Base-by-base conservation (phyloP, 1,140 invertebrate species). In the Notospermus geniculatus region DNA sequence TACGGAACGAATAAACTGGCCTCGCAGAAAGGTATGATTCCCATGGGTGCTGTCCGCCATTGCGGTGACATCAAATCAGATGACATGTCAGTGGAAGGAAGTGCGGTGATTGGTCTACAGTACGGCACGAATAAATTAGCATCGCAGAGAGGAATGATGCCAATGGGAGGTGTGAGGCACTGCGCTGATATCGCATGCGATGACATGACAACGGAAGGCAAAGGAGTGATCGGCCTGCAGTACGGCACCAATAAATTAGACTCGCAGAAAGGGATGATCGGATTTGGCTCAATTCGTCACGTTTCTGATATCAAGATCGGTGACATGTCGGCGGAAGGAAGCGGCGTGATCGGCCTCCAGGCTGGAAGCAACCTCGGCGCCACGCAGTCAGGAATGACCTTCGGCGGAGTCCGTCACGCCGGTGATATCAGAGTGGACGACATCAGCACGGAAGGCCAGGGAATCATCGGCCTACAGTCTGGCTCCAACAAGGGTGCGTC, bases 341-440 rank as follows among this genome's bases (percentile, higher is more conserved):
- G 95, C 70, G 88, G 88, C 30, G 88, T 94, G 57, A 95, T 96
- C 73, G 91, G 90, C 62, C 84, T 95, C 30, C 93, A 95, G 79
- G 93, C 93, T 74, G 93, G 93, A 52, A 91, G 90, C 69, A 96
- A 96, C 84, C 95, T 95, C 80, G 78, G 78, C 28, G 93, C 93
- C 67, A 94, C 85, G 72, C 92, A 95, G 82, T 91, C 90, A 71
- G 93, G 92, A 30, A 92, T 94, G 71, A 2, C 36, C 22, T 64
- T 64, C 7, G 63, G 63, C 13, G 57, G 27, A 23, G 19, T 32
- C 1, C 28, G 63, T 36, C 63, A 64, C 28, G 54, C 63, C 43
- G 60, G 22, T 11, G 63, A 64, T 29, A 64, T 64, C 17, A 25
- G 36, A 22, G 9, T 41, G 23, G 63, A 59, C 15, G n/a, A 53